Base-by-base conservation (phyloP, 1,140 invertebrate species). In the Drosophila kepulauana region DNA sequence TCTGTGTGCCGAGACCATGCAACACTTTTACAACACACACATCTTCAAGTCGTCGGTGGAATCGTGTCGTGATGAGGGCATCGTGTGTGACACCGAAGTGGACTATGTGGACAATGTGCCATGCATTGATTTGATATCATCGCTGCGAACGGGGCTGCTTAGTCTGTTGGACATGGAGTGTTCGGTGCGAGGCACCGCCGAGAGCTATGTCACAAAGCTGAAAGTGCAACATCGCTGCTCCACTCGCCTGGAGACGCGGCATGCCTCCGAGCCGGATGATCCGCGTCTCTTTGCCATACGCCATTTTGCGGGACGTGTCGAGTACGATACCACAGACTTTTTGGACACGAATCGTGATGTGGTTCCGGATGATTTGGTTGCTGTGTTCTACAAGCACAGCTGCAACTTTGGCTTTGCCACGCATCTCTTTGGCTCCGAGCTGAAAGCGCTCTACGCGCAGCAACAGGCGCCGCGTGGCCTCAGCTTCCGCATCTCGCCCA, bases 21-120 rank as follows among this genome's bases (percentile, higher is more conserved):
- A 99, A 90, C 98, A 99, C 93, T 99, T 99, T 92, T 99, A 99
- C 94, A 99, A 98, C 92, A 99, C 97, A 35, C 98, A 99, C 92
- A 98, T 98, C 69, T 99, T 99, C 93, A 99, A 98, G 93, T 97
- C 97, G 5, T 97, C 97, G 61, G 97, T 98, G 68, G 98, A 99
- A 93, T 98, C 98, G 46, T 98, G 98, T 89, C 94, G 97, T 63
- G 98, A 99, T 91, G 98, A 99, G 94, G 97, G 97, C 28, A 98
- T 99, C 74, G 94, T 95, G n/a, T 97, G 96, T 91, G 97, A 98
- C 82, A 95, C 98, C 20, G 97, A 98, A 92, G 96, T 99, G 20
- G 97, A 98, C 91, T 99, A 98, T 93, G 97, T 98, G 52, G 98
- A 99, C 92, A 99, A 99, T 93, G 97, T 98, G 68, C 98, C 98